Conservation (phyloP, 1,140 invertebrate genomes). For the Andricus grossulariae region DNA sequence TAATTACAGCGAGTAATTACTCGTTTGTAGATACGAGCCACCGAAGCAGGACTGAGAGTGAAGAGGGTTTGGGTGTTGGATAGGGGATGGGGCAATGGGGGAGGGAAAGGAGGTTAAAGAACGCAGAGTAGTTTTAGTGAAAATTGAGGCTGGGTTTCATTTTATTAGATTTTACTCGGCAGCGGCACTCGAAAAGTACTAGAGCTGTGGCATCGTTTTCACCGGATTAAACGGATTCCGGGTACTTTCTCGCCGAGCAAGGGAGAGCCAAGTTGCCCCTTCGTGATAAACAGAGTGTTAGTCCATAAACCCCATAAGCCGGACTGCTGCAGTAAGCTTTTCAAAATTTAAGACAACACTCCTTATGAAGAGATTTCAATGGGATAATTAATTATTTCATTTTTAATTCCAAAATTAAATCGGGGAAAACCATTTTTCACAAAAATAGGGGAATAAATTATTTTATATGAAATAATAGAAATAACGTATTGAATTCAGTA, state of each 20-base stretch:
- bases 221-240: conserved; percentile 28
- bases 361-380: background rate
- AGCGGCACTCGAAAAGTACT: conserved; percentile 13
- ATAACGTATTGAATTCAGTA: no score
- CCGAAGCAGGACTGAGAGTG: conserved; percentile 7
- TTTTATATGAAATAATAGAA: no score
- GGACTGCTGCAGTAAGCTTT: conserved; percentile 2
- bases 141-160: conserved; percentile 10
- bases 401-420: no score
- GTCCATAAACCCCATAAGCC: conserved; percentile 2
- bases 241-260: background rate
- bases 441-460: no score
- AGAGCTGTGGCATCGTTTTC: conserved; percentile 22
- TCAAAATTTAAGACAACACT: background rate
- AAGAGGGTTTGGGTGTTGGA: background rate
- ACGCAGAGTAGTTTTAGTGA: conserved; percentile 12
- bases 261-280: background rate
- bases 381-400: no score
- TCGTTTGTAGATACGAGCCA: conserved; percentile 28
- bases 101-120: conserved; percentile 21
- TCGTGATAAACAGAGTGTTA: conserved; percentile 24
- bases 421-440: no score
- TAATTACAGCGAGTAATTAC: conserved; percentile 26
- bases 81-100: background rate
- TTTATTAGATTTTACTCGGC: conserved; percentile 23